A percentile compares a stretch with the other conserved stretches of the same genome.
phyloP scores from a whole-genome alignment of 2,888 invertebrate genomes.

The Celastrina argiolus region DNA sequence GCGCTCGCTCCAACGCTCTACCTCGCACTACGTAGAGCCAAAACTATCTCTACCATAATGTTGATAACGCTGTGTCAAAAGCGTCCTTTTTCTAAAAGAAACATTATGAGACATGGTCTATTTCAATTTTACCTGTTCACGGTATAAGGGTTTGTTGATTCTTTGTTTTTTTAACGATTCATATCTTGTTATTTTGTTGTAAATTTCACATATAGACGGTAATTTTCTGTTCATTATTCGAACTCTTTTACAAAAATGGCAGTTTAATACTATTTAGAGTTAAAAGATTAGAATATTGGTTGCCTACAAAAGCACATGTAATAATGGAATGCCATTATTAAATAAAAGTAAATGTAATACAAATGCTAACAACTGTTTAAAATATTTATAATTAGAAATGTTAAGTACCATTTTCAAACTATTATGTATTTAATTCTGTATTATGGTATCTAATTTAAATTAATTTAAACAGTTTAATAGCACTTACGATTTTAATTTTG shows the following conservation, averaged over 20 bases:
- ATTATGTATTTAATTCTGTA: neutral
- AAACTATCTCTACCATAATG: conserved; percentile 62
- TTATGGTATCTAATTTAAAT: neutral
- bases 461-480: neutral
- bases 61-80: conserved; percentile 61
- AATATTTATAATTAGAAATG: neutral
- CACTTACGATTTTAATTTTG: neutral
- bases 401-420: neutral
- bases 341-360: neutral
- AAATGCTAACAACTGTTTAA: neutral
- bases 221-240: too few relatives aligned
- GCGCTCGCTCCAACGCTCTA: conserved; percentile 44
- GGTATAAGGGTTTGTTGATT: conserved; percentile 1
- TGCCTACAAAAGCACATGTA: neutral
- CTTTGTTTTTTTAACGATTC: neutral
- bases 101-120: conserved; percentile 11
- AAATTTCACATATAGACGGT: too few relatives aligned
- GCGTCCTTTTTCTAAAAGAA: conserved; percentile 22
- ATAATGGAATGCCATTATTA: conserved; percentile 16
- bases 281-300: neutral
- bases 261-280: too few relatives aligned
- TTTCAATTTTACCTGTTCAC: conserved; percentile 2
- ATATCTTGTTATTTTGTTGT: neutral
- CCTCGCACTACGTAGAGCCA: conserved; percentile 31
- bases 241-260: too few relatives aligned